These are phyloP conservation scores for Drosophila nr. medialis DNA, from an alignment of 2,888 invertebrate species.

Conservation along the genomic window DNA sequence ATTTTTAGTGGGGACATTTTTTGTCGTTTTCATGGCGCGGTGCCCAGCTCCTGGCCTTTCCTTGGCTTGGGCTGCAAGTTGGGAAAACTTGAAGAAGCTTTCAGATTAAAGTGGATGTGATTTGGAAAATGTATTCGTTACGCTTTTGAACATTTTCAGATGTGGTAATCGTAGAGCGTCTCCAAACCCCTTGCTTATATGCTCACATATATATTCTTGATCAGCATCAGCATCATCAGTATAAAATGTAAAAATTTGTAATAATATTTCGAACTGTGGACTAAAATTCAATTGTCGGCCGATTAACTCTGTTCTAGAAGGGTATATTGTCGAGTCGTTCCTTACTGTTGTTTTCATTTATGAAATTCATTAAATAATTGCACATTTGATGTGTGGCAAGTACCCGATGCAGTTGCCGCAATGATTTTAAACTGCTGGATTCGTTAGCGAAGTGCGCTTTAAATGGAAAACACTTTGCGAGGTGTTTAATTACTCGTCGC, in stretches of 20 bases:
- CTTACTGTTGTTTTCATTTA: background rate
- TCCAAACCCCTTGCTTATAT: too few species aligned
- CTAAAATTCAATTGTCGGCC: background rate
- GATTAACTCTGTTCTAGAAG: background rate
- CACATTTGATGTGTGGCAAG: background rate
- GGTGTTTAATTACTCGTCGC: constrained; percentile 17
- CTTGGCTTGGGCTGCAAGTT: background rate
- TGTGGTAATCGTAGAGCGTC: too few species aligned
- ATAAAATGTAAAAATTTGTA: background rate
- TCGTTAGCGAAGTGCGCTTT: background rate
- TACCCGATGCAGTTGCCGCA: background rate
- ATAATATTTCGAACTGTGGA: too few species aligned
- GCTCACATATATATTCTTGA: background rate
- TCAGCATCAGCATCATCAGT: background rate
- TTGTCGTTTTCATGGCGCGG: constrained; percentile 2
- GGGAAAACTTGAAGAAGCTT: background rate
- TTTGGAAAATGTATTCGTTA: background rate
- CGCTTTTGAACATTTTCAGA: background rate
- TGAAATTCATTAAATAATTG: background rate
- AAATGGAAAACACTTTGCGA: background rate
- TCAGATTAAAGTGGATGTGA: background rate
- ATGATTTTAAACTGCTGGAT: background rate
- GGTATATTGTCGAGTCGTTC: background rate
- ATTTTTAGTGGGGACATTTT: constrained; percentile 2
- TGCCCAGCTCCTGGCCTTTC: background rate